Percentiles rank a stretch among this genome's conserved stretches.
Conservation (phyloP, 2,797 vertebrate species). For the Clarias platycephalus region DNA sequence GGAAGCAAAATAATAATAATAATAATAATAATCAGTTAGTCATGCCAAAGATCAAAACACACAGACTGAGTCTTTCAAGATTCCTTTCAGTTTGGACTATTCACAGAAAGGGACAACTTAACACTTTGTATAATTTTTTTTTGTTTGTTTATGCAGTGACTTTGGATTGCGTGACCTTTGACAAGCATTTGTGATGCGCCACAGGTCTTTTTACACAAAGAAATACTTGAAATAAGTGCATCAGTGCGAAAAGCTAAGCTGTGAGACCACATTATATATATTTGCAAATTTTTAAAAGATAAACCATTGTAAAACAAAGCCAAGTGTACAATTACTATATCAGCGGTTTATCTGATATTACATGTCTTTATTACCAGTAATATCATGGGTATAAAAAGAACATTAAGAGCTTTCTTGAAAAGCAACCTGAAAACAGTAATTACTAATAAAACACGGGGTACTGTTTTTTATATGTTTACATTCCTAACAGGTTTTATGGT, state of each 20-base stretch:
- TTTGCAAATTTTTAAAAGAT: conserved; percentile 29
- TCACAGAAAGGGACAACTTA: neutral
- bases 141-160: neutral
- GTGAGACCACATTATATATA: conserved; percentile 30
- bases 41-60: conserved; percentile 36
- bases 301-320: neutral
- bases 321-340: neutral
- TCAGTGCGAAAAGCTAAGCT: conserved; percentile 57
- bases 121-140: neutral
- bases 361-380: neutral
- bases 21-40: neutral
- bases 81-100: conserved; percentile 4
- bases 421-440: neutral
- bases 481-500: conserved; percentile 47
- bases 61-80: neutral
- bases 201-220: conserved; percentile 39
- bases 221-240: conserved; percentile 69
- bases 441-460: conserved; percentile 48
- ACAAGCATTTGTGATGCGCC: conserved; percentile 32
- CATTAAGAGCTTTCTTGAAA: conserved; percentile 6
- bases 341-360: neutral
- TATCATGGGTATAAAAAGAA: neutral
- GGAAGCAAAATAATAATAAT: neutral
- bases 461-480: conserved; percentile 70
- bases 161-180: conserved; percentile 24